Evolutionary conservation across 2,797 vertebrate genomes (phyloP).

Genomic region (Onychomys arenicola): DNA sequence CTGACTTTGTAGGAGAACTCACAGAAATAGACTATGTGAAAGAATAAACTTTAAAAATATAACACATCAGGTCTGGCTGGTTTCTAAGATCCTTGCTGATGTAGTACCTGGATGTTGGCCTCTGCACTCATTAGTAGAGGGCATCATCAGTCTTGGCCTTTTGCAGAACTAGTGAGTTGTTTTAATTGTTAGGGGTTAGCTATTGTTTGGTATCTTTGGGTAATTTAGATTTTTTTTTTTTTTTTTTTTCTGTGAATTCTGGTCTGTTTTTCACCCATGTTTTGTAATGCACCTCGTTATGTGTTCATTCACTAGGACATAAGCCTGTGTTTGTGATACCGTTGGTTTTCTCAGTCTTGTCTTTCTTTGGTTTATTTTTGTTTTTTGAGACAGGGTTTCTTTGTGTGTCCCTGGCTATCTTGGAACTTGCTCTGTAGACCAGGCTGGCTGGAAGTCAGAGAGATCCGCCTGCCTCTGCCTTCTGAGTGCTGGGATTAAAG

Average conservation of each 20-base stretch:
- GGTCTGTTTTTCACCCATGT: not conserved
- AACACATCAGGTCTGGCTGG: not conserved
- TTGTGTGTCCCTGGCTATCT: not conserved
- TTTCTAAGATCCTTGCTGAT: not conserved
- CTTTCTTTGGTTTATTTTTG: not conserved
- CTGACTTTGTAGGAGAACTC: constrained; percentile 9
- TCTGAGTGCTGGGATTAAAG: not conserved
- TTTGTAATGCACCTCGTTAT: not conserved
- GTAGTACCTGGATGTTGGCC: not conserved
- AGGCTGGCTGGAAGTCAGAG: not conserved
- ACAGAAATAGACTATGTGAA: not conserved
- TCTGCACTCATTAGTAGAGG: not conserved
- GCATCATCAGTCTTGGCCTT: not conserved
- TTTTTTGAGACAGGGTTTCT: not conserved
- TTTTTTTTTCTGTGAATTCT: not conserved
- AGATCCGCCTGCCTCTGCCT: not conserved
- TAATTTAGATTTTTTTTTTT: constrained; percentile 41
- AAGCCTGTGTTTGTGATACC: not conserved
- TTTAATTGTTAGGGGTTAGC: not conserved
- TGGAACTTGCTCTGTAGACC: not conserved
- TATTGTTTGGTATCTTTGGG: not conserved
- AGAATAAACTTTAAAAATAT: constrained; percentile 16
- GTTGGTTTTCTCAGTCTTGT: not conserved
- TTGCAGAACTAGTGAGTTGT: not conserved
- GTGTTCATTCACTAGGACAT: constrained; percentile 12